phyloP scores from a whole-genome alignment of 2,888 invertebrate genomes.

The Adela reaumurella region DNA sequence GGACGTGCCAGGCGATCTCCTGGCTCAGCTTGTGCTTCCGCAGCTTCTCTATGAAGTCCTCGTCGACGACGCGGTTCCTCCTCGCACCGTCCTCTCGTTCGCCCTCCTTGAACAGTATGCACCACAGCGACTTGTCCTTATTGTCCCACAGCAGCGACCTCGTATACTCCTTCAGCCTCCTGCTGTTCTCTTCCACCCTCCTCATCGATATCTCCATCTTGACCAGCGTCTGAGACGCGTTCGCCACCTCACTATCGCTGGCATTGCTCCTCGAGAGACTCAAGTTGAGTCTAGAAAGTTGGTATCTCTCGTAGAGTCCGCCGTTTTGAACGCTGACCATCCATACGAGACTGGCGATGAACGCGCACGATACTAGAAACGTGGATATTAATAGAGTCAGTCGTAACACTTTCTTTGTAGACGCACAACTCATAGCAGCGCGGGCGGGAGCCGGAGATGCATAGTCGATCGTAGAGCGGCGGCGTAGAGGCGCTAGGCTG shows the following conservation, averaged over 20 bases:
- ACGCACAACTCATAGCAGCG: constrained; percentile 55
- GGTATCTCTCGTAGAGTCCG: constrained; percentile 47
- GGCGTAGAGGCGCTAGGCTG: constrained; percentile 28
- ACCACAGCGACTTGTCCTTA: constrained; percentile 50
- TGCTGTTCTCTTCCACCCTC: constrained; percentile 49
- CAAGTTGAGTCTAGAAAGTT: constrained; percentile 56
- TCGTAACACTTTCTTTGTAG: constrained; percentile 39
- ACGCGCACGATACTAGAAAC: constrained; percentile 43
- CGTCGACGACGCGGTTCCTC: constrained; percentile 27
- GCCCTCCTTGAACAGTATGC: constrained; percentile 50
- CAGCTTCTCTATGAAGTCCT: constrained; percentile 36
- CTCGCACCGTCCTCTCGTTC: constrained; percentile 26
- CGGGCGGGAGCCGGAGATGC: constrained; percentile 33
- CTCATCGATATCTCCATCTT: constrained; percentile 53
- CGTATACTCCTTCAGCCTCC: constrained; percentile 48
- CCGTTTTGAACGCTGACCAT: constrained; percentile 36
- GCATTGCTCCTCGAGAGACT: constrained; percentile 29
- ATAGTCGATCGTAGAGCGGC: constrained; percentile 40
- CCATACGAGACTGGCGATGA: constrained; percentile 48
- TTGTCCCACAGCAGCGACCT: constrained; percentile 50
- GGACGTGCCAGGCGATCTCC: constrained; percentile 34
- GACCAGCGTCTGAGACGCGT: constrained; percentile 51
- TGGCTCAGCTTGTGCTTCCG: constrained; percentile 43
- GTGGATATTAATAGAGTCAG: constrained; percentile 46
- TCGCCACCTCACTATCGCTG: constrained; percentile 21